Percentiles rank a stretch among this genome's conserved stretches.
Evolutionary conservation across 64 coral and sea anemone species (phyloP).

Genomic region (Porites lutea): DNA sequence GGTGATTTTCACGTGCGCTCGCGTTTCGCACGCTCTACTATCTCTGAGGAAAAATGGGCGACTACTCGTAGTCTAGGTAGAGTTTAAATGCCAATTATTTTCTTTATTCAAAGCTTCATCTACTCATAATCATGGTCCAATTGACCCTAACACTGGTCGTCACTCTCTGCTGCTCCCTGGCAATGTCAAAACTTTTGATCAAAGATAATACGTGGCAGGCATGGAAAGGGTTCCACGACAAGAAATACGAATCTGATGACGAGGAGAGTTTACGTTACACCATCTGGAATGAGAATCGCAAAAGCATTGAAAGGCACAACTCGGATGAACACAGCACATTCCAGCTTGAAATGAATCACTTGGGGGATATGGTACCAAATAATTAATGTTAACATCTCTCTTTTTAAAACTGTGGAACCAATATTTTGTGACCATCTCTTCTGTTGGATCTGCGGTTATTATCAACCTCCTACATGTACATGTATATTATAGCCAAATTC

Average conservation of each 20-base stretch:
- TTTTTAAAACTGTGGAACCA: not conserved
- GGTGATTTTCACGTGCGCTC: too few relatives aligned
- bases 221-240: conserved; percentile 64
- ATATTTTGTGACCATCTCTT: too few relatives aligned
- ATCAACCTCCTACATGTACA: too few relatives aligned
- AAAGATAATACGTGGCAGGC: conserved; percentile 60
- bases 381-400: not conserved
- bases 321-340: conserved; percentile 46
- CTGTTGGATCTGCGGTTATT: too few relatives aligned
- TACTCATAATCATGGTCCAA: not conserved
- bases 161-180: not conserved
- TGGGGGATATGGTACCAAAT: conserved; percentile 87
- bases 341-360: conserved; percentile 79
- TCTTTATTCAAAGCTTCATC: not conserved
- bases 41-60: too few relatives aligned
- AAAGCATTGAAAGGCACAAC: conserved; percentile 76
- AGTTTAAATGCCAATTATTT: not conserved
- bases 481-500: too few relatives aligned
- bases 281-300: conserved; percentile 71
- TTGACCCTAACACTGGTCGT: not conserved
- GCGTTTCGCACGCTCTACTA: too few relatives aligned
- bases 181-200: conserved; percentile 49
- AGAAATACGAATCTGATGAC: conserved; percentile 58
- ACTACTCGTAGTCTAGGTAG: too few relatives aligned
- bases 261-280: conserved; percentile 77